phyloP scores from a whole-genome alignment of 2,113 vertebrate species.

The Numida meleagris region DNA sequence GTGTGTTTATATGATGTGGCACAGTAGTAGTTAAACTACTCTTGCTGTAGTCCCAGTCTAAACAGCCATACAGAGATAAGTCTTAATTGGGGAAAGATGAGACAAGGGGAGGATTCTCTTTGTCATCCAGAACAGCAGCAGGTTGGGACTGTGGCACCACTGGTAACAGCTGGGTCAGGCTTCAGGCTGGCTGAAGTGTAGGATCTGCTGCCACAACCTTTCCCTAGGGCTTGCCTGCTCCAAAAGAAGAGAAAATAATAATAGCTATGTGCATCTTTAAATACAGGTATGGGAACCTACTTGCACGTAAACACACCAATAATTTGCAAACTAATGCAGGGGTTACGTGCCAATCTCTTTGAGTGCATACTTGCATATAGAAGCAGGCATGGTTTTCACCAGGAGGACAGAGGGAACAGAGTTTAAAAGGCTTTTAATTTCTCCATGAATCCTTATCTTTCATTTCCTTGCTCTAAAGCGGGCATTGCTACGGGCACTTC shows the following conservation, averaged over 20 bases:
- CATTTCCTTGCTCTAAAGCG: not conserved
- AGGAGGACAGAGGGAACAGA: not conserved
- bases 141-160: not conserved
- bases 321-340: not conserved
- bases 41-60: not conserved
- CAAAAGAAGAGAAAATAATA: not conserved
- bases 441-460: not conserved
- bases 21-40: not conserved
- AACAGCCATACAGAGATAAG: not conserved
- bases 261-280: not conserved
- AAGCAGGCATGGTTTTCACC: not conserved
- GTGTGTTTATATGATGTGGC: fast-evolving
- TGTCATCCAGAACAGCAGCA: not conserved
- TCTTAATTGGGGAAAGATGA: not conserved
- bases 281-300: not conserved
- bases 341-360: fast-evolving
- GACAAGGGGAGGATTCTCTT: not conserved
- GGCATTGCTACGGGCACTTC: not conserved
- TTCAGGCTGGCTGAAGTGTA: not conserved
- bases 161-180: not conserved
- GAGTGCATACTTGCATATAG: not conserved
- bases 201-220: not conserved
- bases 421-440: constrained; percentile 10
- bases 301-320: not conserved
- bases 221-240: not conserved